phyloP scores from a whole-genome alignment of 2,888 invertebrate genomes.

The Labia minor region DNA sequence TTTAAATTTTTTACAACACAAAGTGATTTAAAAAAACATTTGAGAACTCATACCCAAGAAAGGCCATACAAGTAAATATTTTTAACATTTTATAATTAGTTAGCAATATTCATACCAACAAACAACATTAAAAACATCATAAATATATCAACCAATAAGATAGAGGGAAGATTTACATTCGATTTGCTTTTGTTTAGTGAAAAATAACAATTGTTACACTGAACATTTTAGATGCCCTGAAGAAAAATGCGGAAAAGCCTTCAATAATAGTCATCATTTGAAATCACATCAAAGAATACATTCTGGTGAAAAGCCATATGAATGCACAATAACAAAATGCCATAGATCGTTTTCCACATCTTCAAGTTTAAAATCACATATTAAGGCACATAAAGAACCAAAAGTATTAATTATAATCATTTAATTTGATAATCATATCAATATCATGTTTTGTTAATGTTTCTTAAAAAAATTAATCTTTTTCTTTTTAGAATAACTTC shows the following conservation, averaged over 20 bases:
- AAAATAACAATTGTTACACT: no score
- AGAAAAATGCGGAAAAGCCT: conserved; percentile 81
- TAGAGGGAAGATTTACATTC: no score
- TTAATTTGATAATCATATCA: no score
- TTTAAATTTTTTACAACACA: conserved; percentile 86
- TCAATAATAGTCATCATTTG: conserved; percentile 86
- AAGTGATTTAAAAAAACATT: conserved; percentile 89
- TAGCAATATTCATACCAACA: no score
- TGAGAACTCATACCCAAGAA: conserved; percentile 84
- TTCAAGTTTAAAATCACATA: conserved; percentile 72
- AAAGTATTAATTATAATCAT: conserved; percentile 31
- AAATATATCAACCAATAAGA: conserved; percentile 15
- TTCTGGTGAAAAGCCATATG: conserved; percentile 69
- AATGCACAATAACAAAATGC: conserved; percentile 57
- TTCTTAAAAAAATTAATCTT: no score
- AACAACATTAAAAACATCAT: no score
- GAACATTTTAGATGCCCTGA: conserved; percentile 61
- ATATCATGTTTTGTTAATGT: conserved; percentile 18
- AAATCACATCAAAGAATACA: conserved; percentile 83
- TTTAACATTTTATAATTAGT: no score
- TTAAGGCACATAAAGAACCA: conserved; percentile 55
- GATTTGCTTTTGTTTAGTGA: no score
- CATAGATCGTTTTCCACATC: conserved; percentile 69
- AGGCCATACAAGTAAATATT: conserved; percentile 67
- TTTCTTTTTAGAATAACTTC: neutral